Base-by-base conservation (phyloP, 2,797 vertebrate genomes). In the Sebastes itinus region DNA sequence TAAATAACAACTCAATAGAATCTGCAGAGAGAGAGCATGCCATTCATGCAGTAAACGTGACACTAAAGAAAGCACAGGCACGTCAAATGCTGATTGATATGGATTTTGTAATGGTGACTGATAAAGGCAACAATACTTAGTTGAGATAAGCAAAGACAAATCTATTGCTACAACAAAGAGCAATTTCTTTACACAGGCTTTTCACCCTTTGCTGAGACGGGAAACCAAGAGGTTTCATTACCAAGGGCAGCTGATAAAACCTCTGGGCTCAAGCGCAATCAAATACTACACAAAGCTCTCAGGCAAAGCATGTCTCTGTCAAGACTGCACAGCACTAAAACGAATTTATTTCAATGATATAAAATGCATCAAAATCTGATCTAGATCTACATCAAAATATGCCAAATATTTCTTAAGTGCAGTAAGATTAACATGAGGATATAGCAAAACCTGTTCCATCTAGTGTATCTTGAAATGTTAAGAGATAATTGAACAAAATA, bases 61-160 rank as follows among this genome's bases (percentile, higher is more conserved):
- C 69, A 64, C 10, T 6, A n/a, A 52, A 71, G 33, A 71, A 64
- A 79, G 63, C 58, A 12, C 32, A 6, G 20, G 59, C 65, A 75
- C 10, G 49, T 76, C 56, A 75, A 77, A 80, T 13, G 33, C 61
- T 68, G 79, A 90, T 60, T 82, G 82, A 82, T 82, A 75, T 74
- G 75, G 72, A 56, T 90, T 91, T 81, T 49, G 76, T 80, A 85
- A 82, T 65, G 20, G 71, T 64, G 75, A 81, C 83, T 75, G 91
- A 93, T 88, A 87, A 87, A 79, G 73, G 84, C 65, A 87, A 84
- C 73, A 84, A 85, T 76, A 49, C 72, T 63, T 5, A 22, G 78
- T 55, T 67, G 59, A 78, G 90, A 90, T 93, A 91, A 86, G 75
- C 25, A 82, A 77, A 81, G 77, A 87, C 82, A 83, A 85, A 89